phyloP scores from a whole-genome alignment of 2,113 vertebrate species.

The Ophiodon elongatus region DNA sequence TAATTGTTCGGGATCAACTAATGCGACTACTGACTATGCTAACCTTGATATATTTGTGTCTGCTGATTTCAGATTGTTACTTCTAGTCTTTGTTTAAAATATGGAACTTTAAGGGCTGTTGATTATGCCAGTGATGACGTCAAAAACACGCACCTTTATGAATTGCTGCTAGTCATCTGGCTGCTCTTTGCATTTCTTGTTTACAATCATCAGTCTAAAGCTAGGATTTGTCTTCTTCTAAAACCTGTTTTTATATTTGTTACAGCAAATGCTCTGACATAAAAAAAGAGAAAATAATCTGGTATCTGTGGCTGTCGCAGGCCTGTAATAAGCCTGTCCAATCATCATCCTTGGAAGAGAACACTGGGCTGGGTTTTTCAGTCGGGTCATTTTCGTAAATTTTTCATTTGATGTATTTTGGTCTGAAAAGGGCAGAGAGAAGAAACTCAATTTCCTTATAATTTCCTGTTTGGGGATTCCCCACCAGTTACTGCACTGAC shows the following conservation, averaged over 20 bases:
- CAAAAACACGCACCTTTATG: background rate
- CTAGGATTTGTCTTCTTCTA: too few species aligned
- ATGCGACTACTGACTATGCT: background rate
- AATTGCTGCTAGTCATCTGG: background rate
- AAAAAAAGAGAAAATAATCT: too few species aligned
- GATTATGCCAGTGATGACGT: background rate
- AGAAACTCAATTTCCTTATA: background rate
- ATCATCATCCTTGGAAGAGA: too few species aligned
- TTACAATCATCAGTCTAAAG: background rate
- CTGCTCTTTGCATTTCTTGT: background rate
- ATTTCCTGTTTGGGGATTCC: background rate
- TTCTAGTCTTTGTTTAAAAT: background rate
- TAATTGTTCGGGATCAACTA: background rate
- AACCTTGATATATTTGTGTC: background rate
- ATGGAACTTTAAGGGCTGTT: background rate
- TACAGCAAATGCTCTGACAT: too few species aligned
- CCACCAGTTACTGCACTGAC: background rate
- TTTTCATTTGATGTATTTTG: background rate
- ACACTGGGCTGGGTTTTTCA: too few species aligned
- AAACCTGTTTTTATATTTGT: too few species aligned
- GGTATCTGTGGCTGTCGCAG: too few species aligned
- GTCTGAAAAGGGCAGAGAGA: background rate
- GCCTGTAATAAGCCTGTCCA: too few species aligned
- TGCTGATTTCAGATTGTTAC: background rate
- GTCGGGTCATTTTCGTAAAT: too few species aligned